Evolutionary conservation across 2,113 vertebrate genomes (phyloP).

Genomic region (Oryzias woworae): DNA sequence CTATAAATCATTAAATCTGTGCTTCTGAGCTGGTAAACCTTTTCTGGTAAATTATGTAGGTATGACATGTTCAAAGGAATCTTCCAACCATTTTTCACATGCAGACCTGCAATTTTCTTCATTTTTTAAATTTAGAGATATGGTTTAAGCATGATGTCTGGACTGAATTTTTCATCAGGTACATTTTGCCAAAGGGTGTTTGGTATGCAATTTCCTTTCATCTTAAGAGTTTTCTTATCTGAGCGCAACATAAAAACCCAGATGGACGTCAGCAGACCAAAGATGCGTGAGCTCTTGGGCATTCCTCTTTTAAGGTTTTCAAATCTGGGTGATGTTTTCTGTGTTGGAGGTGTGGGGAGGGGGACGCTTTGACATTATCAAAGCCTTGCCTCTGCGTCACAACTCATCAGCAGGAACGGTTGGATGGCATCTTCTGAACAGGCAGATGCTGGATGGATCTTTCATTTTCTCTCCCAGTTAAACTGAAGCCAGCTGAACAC

Average conservation of each 20-base stretch:
- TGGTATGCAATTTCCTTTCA: constrained; percentile 3
- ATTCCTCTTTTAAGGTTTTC: background rate
- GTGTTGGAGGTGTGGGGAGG: background rate
- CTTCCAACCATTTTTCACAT: background rate
- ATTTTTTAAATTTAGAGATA: background rate
- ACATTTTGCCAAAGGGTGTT: background rate
- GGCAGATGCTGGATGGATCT: constrained; percentile 22
- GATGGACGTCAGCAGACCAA: constrained; percentile 3
- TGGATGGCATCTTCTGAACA: constrained; percentile 10
- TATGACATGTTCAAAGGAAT: constrained; percentile 3
- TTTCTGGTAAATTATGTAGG: background rate
- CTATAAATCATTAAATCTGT: background rate
- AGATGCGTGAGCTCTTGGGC: background rate
- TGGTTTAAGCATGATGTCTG: background rate
- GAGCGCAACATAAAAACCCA: background rate
- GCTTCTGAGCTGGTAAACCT: background rate
- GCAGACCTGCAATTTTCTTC: background rate
- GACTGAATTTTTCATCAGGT: constrained; percentile 4
- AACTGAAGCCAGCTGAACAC: constrained; percentile 51
- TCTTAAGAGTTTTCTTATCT: background rate
- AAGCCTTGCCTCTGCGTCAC: constrained; percentile 1
- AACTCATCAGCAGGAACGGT: constrained; percentile 24
- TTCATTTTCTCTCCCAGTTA: constrained; percentile 28
- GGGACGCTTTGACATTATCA: background rate
- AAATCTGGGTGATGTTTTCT: too few relatives aligned